Percentiles rank a stretch among this genome's conserved stretches.
These are phyloP conservation scores for Standfussiana lucernea DNA, from an alignment of 2,888 invertebrate genomes.

Conservation along the genomic window DNA sequence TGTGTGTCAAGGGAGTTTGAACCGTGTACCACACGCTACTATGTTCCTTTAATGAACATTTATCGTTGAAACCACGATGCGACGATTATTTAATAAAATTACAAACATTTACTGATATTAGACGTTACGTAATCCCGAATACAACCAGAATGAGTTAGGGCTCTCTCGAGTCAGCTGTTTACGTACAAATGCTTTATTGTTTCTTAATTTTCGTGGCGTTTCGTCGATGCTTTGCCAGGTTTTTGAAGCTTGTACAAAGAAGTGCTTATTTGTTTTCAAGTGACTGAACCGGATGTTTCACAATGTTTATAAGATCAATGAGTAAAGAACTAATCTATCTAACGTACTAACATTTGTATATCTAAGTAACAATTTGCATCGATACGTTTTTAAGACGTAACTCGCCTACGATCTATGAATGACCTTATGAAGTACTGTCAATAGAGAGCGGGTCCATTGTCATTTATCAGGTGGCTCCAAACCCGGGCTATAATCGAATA, in stretches of 20 bases:
- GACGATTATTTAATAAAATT: conserved; percentile 75
- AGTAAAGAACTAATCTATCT: background rate
- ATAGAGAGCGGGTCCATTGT: conserved; percentile 11
- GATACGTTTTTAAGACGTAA: background rate
- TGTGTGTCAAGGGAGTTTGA: conserved; percentile 36
- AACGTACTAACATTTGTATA: background rate
- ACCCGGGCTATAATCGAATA: conserved; percentile 22
- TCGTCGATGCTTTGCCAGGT: background rate
- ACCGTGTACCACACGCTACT: conserved; percentile 32
- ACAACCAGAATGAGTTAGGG: conserved; percentile 64
- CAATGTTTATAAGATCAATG: background rate
- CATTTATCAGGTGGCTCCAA: conserved; percentile 37
- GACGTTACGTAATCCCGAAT: conserved; percentile 75
- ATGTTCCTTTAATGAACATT: conserved; percentile 76
- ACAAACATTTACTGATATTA: conserved; percentile 75
- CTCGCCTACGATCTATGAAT: conserved; percentile 1
- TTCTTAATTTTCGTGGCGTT: conserved; percentile 52
- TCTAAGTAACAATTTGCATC: background rate
- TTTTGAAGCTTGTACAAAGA: background rate
- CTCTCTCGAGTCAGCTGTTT: conserved; percentile 69
- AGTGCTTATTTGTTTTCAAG: conserved; percentile 5
- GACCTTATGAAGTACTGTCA: conserved; percentile 7
- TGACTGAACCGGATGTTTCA: conserved; percentile 11
- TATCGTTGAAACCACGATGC: conserved; percentile 76
- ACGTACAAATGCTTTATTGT: conserved; percentile 70